A percentile compares a stretch with the other conserved stretches of the same genome.
phyloP scores from a whole-genome alignment of 2,888 invertebrate species.

The Tetragonula carbonaria region DNA sequence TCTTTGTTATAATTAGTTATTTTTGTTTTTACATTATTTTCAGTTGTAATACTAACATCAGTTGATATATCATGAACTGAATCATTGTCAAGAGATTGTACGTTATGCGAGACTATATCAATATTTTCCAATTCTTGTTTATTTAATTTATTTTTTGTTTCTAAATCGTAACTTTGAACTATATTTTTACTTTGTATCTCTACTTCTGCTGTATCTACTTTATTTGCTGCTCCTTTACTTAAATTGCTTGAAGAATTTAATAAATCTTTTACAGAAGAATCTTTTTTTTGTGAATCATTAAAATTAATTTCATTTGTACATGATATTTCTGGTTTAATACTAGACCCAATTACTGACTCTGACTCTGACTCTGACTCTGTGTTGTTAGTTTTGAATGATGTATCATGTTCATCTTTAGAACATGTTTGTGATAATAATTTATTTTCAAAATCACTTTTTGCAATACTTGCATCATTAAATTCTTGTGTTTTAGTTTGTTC shows the following conservation, averaged over 20 bases:
- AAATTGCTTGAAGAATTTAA: conserved; percentile 10
- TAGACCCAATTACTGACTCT: too few species aligned
- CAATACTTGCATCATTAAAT: neutral
- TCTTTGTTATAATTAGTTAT: conserved; percentile 84
- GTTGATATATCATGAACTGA: neutral
- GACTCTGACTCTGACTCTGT: neutral
- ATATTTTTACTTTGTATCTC: conserved; percentile 1
- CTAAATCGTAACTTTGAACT: conserved; percentile 16
- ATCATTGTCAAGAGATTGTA: conserved; percentile 25
- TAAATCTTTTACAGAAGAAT: conserved; percentile 1
- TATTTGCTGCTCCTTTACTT: neutral
- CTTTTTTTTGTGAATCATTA: conserved; percentile 4
- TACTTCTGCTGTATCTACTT: neutral
- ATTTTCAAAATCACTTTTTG: conserved; percentile 12
- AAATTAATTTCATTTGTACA: conserved; percentile 5
- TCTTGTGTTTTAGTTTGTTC: conserved; percentile 10
- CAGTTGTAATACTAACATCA: conserved; percentile 24
- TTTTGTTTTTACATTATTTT: conserved; percentile 34
- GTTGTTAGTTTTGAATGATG: conserved; percentile 11
- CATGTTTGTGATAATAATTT: conserved; percentile 8
- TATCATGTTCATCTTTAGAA: conserved; percentile 4
- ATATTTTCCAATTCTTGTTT: conserved; percentile 30
- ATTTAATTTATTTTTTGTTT: conserved; percentile 54
- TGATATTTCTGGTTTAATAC: conserved; percentile 5
- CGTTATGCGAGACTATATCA: conserved; percentile 10